phyloP scores from a whole-genome alignment of 2,888 invertebrate genomes.

The Apotomis turbidana region DNA sequence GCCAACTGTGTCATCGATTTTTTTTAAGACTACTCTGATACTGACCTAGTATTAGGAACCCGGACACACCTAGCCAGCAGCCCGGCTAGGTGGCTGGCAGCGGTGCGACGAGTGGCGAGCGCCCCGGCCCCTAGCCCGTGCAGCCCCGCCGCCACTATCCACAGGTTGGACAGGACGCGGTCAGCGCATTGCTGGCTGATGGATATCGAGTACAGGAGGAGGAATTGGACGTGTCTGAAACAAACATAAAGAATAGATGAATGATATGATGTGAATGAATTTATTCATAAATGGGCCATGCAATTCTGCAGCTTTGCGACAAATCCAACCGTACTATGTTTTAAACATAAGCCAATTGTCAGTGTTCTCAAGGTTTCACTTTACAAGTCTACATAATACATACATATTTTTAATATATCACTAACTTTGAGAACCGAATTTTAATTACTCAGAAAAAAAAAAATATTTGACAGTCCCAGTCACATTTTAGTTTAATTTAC shows the following conservation, averaged over 20 bases:
- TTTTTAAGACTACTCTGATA: background rate
- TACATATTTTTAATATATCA: too few species aligned
- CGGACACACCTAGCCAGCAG: conserved; percentile 73
- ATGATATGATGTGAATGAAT: too few species aligned
- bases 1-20: background rate
- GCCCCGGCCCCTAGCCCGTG: conserved; percentile 70
- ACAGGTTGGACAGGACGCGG: conserved; percentile 66
- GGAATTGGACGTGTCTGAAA: conserved; percentile 79
- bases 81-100: conserved; percentile 74
- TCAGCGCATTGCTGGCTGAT: conserved; percentile 77
- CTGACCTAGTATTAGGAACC: conserved; percentile 62
- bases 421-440: too few species aligned
- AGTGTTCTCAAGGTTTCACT: too few species aligned
- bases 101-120: conserved; percentile 68
- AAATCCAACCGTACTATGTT: too few species aligned
- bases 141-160: conserved; percentile 72
- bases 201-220: conserved; percentile 77
- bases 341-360: too few species aligned
- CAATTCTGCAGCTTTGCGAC: too few species aligned
- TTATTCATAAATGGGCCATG: too few species aligned
- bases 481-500: too few species aligned
- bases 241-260: conserved; percentile 5
- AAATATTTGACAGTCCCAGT: too few species aligned
- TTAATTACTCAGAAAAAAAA: too few species aligned
- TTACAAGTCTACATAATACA: too few species aligned